phyloP scores from a whole-genome alignment of 2,888 invertebrate species.

The Meliscaeva auricollis region DNA sequence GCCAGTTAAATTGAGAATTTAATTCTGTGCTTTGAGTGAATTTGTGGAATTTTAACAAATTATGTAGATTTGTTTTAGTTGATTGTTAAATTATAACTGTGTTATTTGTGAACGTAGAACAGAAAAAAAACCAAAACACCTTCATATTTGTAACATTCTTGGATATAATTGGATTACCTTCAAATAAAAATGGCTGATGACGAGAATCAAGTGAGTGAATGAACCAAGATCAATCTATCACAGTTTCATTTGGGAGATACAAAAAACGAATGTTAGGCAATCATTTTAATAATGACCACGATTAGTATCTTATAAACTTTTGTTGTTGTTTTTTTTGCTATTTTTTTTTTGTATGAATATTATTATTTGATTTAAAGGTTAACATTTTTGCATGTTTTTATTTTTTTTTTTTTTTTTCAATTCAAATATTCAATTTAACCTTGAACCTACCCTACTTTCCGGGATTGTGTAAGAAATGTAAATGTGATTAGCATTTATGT shows the following conservation, averaged over 20 bases:
- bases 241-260: background rate
- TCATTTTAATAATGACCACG: background rate
- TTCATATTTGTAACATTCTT: background rate
- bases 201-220: slow-evolving; percentile 40
- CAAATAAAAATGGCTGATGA: slow-evolving; percentile 45
- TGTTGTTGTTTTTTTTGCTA: background rate
- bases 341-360: slow-evolving; percentile 16
- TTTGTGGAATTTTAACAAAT: background rate
- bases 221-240: slow-evolving; percentile 8
- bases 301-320: slow-evolving; percentile 12
- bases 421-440: background rate
- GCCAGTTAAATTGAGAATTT: background rate
- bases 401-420: no score
- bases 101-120: slow-evolving; percentile 21
- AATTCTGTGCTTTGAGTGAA: background rate
- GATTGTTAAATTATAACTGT: background rate
- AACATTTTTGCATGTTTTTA: slow-evolving; percentile 8
- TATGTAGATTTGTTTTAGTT: background rate
- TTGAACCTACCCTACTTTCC: slow-evolving; percentile 51
- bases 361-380: slow-evolving; percentile 25
- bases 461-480: slow-evolving; percentile 26
- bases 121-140: background rate
- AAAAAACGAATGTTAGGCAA: slow-evolving; percentile 11
- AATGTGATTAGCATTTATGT: background rate
- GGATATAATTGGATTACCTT: slow-evolving; percentile 30